Evolutionary conservation across 2,113 vertebrate species (phyloP).

Genomic region (Bufo gargarizans): DNA sequence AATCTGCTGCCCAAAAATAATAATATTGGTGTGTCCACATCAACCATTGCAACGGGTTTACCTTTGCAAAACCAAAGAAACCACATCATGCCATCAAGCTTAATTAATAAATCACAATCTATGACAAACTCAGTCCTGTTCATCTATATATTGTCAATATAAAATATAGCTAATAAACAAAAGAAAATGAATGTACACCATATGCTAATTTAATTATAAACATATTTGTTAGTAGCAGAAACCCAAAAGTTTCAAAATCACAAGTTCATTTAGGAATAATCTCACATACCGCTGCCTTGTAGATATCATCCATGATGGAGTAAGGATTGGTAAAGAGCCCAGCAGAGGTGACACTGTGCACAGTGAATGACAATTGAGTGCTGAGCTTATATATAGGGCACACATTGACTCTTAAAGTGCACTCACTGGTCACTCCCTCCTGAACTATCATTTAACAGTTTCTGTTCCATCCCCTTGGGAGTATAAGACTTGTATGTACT

Average conservation of each 20-base stretch:
- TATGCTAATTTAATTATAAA: not conserved
- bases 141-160: not conserved
- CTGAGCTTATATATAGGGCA: constrained; percentile 43
- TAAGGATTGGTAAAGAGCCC: constrained; percentile 21
- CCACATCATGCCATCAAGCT: not conserved
- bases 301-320: constrained; percentile 82
- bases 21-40: no score
- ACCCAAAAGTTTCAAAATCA: not conserved
- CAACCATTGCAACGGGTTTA: not conserved
- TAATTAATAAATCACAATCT: not conserved
- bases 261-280: not conserved
- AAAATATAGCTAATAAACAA: not conserved
- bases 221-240: not conserved
- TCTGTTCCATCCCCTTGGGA: constrained; percentile 44
- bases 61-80: not conserved
- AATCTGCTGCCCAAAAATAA: no score
- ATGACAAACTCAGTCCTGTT: not conserved
- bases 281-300: constrained; percentile 82
- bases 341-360: constrained; percentile 25
- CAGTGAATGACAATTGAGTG: constrained; percentile 5
- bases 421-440: constrained; percentile 34
- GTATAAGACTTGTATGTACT: constrained; percentile 21
- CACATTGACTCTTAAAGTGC: constrained; percentile 5
- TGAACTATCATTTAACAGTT: constrained; percentile 40
- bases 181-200: not conserved